These are phyloP conservation scores for Pelusios castaneus DNA, from an alignment of 2,113 vertebrate genomes.

Conservation along the genomic window DNA sequence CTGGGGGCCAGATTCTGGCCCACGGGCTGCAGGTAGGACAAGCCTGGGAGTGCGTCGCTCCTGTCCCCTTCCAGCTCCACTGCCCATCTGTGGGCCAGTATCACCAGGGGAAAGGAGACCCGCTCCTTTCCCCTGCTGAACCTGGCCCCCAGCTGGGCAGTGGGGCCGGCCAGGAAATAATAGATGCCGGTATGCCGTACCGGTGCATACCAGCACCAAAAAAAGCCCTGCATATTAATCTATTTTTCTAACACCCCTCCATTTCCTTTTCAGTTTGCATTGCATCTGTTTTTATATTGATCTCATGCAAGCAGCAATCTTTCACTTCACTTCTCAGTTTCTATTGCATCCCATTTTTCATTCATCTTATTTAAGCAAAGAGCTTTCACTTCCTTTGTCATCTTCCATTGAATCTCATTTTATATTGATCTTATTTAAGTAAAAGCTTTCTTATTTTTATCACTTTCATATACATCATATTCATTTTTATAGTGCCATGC, in stretches of 20 bases:
- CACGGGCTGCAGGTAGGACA: too few species aligned
- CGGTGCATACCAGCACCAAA: too few species aligned
- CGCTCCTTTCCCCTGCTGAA: too few species aligned
- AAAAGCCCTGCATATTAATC: slow-evolving; percentile 2
- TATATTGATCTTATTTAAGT: slow-evolving; percentile 33
- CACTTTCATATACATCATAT: background rate
- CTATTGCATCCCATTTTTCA: slow-evolving; percentile 6
- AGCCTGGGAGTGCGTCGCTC: too few species aligned
- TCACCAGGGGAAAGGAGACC: too few species aligned
- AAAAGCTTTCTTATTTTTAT: slow-evolving; percentile 12
- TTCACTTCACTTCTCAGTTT: slow-evolving; percentile 1
- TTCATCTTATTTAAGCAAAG: slow-evolving; percentile 24
- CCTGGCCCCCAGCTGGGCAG: too few species aligned
- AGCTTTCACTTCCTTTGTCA: slow-evolving; percentile 17
- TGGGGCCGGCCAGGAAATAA: too few species aligned
- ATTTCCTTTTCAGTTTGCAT: background rate
- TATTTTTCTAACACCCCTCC: background rate
- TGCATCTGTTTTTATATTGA: background rate
- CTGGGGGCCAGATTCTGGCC: too few species aligned
- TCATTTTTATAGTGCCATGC: background rate
- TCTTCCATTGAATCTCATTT: slow-evolving; percentile 24
- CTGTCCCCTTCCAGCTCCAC: too few species aligned
- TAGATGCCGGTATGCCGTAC: too few species aligned
- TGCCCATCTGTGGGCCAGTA: too few species aligned
- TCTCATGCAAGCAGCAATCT: background rate